Evolutionary conservation across 2,888 invertebrate genomes (phyloP).

Genomic region (Tillus elongatus): DNA sequence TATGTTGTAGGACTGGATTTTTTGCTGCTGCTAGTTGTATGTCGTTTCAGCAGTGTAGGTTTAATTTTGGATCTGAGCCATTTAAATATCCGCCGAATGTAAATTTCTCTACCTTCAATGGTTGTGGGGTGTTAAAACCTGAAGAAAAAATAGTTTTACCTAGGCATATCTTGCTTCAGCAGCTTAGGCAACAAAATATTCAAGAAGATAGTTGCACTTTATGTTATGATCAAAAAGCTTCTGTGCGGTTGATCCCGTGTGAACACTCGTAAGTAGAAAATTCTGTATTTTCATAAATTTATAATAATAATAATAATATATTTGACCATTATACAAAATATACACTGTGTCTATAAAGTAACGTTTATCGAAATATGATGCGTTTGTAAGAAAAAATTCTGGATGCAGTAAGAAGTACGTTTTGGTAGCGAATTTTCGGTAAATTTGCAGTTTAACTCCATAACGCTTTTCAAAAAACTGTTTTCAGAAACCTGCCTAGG

Average conservation of each 20-base stretch:
- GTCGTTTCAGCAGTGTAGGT: conserved; percentile 91
- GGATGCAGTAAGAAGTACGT: too few relatives aligned
- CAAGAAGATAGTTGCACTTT: conserved; percentile 79
- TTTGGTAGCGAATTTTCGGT: too few relatives aligned
- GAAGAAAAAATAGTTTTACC: conserved; percentile 74
- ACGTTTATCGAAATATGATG: too few relatives aligned
- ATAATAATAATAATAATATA: too few relatives aligned
- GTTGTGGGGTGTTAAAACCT: conserved; percentile 61
- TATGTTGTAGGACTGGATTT: conserved; percentile 66
- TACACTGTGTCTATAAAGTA: too few relatives aligned
- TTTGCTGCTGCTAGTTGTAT: conserved; percentile 94
- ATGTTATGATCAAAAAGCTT: conserved; percentile 74
- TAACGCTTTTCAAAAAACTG: too few relatives aligned
- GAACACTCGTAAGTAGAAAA: conserved; percentile 71
- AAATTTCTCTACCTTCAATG: conserved; percentile 66
- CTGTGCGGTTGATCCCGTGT: conserved; percentile 69
- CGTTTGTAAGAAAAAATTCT: too few relatives aligned
- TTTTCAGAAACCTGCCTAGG: too few relatives aligned
- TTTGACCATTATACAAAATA: too few relatives aligned
- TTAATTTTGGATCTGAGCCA: conserved; percentile 79
- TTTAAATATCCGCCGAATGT: conserved; percentile 68
- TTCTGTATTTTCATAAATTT: too few relatives aligned
- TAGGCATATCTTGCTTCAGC: conserved; percentile 67
- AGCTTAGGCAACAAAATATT: conserved; percentile 62
- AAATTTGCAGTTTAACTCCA: too few relatives aligned